Percentiles rank a stretch among this genome's conserved stretches.
These are phyloP conservation scores for Trochalopteron elliotii DNA, from an alignment of 2,113 vertebrate genomes.

Conservation along the genomic window DNA sequence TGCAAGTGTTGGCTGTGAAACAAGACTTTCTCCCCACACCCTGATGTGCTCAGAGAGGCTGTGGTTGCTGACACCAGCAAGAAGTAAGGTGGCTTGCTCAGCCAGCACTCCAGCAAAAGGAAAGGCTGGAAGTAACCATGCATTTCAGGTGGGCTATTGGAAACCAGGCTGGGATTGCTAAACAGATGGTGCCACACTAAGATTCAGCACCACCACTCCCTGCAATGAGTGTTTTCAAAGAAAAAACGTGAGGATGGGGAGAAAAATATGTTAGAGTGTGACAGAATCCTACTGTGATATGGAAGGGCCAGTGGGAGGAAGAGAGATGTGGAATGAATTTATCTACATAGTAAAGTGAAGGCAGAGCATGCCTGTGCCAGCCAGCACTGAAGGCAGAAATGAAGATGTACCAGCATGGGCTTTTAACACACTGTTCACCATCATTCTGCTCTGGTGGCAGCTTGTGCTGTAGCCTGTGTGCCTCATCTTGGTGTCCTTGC, in stretches of 20 bases:
- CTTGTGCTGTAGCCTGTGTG: neutral
- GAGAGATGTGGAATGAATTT: conserved; percentile 2
- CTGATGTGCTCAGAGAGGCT: neutral
- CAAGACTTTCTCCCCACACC: neutral
- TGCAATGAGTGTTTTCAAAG: neutral
- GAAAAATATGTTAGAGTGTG: conserved; percentile 17
- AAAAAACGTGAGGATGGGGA: conserved; percentile 18
- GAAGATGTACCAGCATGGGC: neutral
- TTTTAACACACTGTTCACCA: neutral
- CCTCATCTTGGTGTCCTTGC: neutral
- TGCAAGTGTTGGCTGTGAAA: neutral
- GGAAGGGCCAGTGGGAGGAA: conserved; percentile 30
- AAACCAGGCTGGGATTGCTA: neutral
- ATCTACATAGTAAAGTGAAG: neutral
- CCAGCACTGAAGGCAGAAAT: neutral
- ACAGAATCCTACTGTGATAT: neutral
- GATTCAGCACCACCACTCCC: conserved; percentile 1
- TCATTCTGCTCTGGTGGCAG: neutral
- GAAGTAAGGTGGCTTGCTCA: neutral
- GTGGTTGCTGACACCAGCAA: neutral
- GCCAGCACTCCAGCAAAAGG: neutral
- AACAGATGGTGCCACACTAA: conserved; percentile 24
- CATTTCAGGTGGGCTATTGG: conserved; percentile 9
- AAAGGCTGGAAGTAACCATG: neutral
- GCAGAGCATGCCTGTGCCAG: neutral